Evolutionary conservation across 2,113 vertebrate genomes (phyloP).

Genomic region (Halcyon malimbica): DNA sequence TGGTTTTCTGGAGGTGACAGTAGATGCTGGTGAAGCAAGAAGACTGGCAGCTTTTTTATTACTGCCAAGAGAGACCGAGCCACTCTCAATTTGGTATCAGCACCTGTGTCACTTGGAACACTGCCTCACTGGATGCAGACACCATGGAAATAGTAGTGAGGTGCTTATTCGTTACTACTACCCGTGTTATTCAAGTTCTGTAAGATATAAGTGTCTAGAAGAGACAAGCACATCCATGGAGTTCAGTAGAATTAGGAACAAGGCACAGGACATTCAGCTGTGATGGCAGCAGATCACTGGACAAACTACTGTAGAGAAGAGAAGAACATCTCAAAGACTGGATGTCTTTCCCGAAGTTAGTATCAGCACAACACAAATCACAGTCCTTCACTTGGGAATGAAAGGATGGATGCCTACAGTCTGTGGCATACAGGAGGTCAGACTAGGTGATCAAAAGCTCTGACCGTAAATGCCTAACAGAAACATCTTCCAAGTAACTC

Average conservation of each 20-base stretch:
- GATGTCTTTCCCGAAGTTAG: neutral
- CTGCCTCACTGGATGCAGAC: conserved; percentile 46
- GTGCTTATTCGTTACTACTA: conserved; percentile 1
- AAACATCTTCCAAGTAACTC: neutral
- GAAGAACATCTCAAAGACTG: neutral
- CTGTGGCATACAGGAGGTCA: neutral
- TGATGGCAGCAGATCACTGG: neutral
- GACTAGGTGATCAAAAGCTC: neutral
- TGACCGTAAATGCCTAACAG: neutral
- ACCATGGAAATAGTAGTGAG: neutral
- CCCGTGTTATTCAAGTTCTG: neutral
- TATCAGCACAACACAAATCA: neutral
- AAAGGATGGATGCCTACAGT: neutral
- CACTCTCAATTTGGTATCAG: conserved; percentile 5
- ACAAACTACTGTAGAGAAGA: neutral
- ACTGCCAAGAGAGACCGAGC: conserved; percentile 50
- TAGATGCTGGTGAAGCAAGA: conserved; percentile 7
- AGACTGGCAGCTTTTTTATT: conserved; percentile 39
- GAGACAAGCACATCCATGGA: neutral
- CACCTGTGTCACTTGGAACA: conserved; percentile 68
- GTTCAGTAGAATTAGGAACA: neutral
- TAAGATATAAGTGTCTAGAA: neutral
- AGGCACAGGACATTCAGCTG: neutral
- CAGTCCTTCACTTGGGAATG: neutral
- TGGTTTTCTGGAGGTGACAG: neutral